Conservation (phyloP, 2,888 invertebrate species). For the Drosophila glabriapex region DNA sequence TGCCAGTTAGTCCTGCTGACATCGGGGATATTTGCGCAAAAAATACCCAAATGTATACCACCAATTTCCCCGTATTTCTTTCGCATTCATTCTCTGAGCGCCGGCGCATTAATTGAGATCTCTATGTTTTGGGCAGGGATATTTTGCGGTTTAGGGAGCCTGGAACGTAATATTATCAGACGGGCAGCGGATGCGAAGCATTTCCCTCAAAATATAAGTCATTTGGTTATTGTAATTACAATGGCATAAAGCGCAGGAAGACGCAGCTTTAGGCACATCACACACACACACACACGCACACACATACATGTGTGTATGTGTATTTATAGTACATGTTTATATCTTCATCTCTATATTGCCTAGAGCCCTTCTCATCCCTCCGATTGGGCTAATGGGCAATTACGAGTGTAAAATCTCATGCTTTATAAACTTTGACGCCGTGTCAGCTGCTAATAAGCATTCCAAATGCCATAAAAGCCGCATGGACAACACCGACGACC, state of each 20-base stretch:
- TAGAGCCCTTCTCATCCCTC: constrained; percentile 5
- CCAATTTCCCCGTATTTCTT: constrained; percentile 39
- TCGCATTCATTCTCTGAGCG: constrained; percentile 35
- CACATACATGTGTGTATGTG: background rate
- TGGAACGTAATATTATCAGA: constrained; percentile 63
- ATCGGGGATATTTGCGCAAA: constrained; percentile 11
- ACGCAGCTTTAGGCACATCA: constrained; percentile 51
- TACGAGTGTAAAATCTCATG: constrained; percentile 74
- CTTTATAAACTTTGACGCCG: constrained; percentile 76
- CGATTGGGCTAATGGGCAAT: constrained; percentile 67
- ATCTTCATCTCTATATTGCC: constrained; percentile 5
- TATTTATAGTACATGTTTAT: background rate
- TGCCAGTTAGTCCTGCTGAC: constrained; percentile 57
- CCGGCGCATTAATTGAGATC: constrained; percentile 35
- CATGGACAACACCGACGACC: constrained; percentile 41
- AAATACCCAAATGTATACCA: background rate
- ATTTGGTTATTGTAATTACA: constrained; percentile 79
- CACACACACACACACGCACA: background rate
- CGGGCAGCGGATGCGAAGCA: constrained; percentile 60
- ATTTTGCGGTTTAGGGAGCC: constrained; percentile 6
- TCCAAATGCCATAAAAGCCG: constrained; percentile 69
- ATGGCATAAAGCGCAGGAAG: constrained; percentile 65
- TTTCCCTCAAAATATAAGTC: constrained; percentile 65
- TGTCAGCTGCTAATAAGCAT: constrained; percentile 80
- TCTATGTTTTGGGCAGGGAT: background rate